phyloP scores from a whole-genome alignment of 2,888 invertebrate species.

The Polydrusus tereticollis region DNA sequence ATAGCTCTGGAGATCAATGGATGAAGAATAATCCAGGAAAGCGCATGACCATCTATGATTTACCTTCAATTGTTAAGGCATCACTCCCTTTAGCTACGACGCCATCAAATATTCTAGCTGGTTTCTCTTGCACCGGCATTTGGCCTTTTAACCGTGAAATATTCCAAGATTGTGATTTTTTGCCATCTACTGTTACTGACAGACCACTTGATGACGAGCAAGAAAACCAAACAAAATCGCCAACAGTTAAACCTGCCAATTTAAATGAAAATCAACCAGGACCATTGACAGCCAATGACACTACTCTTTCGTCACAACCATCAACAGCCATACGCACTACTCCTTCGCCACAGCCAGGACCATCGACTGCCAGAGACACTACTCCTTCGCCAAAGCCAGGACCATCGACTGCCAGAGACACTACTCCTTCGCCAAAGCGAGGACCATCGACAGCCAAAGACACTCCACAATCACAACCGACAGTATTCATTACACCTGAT shows the following conservation, averaged over 20 bases:
- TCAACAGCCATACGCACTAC: too few relatives aligned
- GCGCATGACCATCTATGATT: too few relatives aligned
- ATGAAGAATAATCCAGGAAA: too few relatives aligned
- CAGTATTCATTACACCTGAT: background rate
- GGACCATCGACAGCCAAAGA: too few relatives aligned
- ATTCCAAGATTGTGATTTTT: background rate
- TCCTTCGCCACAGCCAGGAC: too few relatives aligned
- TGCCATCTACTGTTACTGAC: conserved; percentile 21
- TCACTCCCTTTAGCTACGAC: conserved; percentile 1
- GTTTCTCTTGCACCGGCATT: too few relatives aligned
- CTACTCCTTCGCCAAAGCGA: background rate
- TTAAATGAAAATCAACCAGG: background rate
- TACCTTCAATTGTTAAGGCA: background rate
- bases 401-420: too few relatives aligned
- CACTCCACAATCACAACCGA: conserved; percentile 7
- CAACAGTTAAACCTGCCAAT: too few relatives aligned
- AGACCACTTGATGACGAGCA: background rate
- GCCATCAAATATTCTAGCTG: background rate
- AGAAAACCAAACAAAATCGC: background rate
- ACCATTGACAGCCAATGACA: background rate
- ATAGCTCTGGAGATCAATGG: background rate
- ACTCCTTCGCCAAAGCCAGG: too few relatives aligned
- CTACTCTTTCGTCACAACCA: too few relatives aligned
- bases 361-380: too few relatives aligned
- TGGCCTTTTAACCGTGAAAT: too few relatives aligned